Percentiles rank a stretch among this genome's conserved stretches.
Conservation (phyloP, 2,113 vertebrate genomes). For the Neoarius graeffei region DNA sequence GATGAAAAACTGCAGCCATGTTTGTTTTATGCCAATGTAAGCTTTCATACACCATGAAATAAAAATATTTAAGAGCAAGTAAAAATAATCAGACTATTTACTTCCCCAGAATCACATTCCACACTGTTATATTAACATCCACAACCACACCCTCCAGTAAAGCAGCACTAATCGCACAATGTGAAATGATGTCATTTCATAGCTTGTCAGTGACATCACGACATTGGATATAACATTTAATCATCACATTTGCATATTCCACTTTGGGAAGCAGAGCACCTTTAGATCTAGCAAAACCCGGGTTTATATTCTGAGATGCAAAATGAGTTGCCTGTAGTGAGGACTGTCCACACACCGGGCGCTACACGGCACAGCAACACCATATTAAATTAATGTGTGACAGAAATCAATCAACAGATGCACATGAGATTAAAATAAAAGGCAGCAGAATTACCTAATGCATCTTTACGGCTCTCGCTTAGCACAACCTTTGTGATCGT, state of each 20-base stretch:
- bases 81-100: neutral
- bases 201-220: no score
- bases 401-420: neutral
- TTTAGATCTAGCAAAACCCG: conserved; percentile 5
- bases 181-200: neutral
- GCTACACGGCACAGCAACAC: neutral
- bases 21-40: neutral
- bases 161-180: neutral
- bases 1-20: neutral
- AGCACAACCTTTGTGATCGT: no score
- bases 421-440: neutral
- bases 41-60: neutral
- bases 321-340: neutral
- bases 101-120: neutral
- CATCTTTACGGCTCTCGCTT: no score
- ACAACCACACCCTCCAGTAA: neutral
- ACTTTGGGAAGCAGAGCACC: conserved; percentile 42
- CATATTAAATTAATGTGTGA: neutral
- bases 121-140: neutral
- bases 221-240: neutral
- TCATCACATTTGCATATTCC: conserved; percentile 44
- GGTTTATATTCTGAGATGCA: neutral
- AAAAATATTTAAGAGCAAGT: neutral
- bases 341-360: neutral
- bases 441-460: neutral